Conservation (phyloP, 2,113 vertebrate species). For the Cyprichromis sp. region DNA sequence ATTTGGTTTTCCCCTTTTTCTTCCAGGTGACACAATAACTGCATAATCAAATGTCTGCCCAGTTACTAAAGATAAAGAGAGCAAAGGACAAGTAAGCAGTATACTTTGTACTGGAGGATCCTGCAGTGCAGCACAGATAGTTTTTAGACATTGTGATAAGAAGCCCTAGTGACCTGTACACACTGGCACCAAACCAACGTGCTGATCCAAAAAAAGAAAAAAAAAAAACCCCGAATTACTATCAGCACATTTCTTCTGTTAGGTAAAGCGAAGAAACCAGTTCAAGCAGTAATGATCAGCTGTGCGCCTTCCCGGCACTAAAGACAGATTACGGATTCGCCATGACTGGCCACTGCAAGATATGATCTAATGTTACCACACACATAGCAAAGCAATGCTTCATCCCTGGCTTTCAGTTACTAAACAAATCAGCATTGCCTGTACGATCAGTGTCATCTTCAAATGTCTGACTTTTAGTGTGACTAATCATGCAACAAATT, state of each 20-base stretch:
- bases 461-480: constrained; percentile 1
- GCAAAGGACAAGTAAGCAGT: constrained; percentile 26
- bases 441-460: constrained; percentile 6
- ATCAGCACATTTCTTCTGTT: neutral
- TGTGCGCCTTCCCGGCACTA: neutral
- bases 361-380: neutral
- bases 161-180: neutral
- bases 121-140: constrained; percentile 11
- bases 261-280: neutral
- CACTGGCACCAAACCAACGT: neutral
- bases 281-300: neutral
- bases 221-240: accelerated
- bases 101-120: neutral
- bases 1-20: neutral
- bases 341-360: neutral
- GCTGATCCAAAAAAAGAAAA: neutral
- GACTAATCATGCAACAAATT: constrained; percentile 45
- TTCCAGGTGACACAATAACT: neutral
- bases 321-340: neutral
- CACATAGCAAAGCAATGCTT: neutral
- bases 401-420: neutral
- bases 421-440: neutral
- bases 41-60: neutral
- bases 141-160: constrained; percentile 23
- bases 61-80: constrained; percentile 26